phyloP scores from a whole-genome alignment of 2,797 vertebrate genomes.

The Todus mexicanus region DNA sequence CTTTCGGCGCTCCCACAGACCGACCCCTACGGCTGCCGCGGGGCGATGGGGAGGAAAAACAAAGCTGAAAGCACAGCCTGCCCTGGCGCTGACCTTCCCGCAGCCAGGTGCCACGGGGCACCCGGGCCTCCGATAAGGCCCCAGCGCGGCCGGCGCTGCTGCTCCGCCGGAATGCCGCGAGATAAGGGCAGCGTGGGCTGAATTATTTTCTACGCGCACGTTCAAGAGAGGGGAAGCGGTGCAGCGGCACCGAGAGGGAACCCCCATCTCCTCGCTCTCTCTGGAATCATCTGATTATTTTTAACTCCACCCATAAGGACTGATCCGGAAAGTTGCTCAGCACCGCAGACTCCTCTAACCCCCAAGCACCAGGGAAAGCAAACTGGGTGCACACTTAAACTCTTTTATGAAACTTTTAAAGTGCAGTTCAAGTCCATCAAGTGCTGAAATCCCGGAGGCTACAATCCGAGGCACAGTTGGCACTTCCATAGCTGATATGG shows the following conservation, averaged over 20 bases:
- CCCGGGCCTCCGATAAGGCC: background rate
- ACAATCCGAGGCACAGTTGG: background rate
- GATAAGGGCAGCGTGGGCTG: background rate
- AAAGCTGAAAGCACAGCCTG: constrained; percentile 35
- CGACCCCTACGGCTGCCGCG: background rate
- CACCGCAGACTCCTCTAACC: background rate
- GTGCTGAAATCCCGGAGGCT: background rate
- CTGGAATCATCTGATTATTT: background rate
- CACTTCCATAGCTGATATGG: background rate
- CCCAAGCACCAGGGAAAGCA: background rate
- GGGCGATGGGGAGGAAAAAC: background rate
- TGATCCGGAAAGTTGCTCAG: background rate
- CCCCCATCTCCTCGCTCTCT: background rate
- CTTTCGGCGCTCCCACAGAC: background rate
- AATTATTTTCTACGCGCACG: background rate
- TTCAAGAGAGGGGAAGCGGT: background rate
- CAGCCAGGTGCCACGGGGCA: constrained; percentile 13
- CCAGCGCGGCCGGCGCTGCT: fast-evolving
- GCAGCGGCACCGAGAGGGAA: fast-evolving
- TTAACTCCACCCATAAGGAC: background rate
- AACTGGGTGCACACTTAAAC: background rate
- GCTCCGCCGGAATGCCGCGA: background rate
- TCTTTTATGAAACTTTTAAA: background rate
- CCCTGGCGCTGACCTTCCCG: constrained; percentile 11
- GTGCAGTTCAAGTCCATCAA: background rate